Percentiles rank a stretch among this genome's conserved stretches.
These are phyloP conservation scores for Agonopterix subpropinquella DNA, from an alignment of 2,888 invertebrate species.

Conservation along the genomic window DNA sequence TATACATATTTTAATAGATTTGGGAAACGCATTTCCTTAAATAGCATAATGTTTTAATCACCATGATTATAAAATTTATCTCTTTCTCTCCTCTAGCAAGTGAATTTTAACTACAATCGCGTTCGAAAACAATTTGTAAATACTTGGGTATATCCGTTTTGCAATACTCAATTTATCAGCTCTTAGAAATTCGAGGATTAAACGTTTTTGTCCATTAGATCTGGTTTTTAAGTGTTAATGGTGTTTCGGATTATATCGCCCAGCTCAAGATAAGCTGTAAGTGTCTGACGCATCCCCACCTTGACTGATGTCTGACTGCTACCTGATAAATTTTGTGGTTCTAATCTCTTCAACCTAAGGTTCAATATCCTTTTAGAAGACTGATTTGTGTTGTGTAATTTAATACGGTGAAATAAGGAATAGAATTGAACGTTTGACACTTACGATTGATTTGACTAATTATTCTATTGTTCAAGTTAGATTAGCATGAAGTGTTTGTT, in stretches of 20 bases:
- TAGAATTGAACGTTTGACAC: neutral
- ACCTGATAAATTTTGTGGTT: conserved; percentile 37
- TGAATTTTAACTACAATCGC: no score
- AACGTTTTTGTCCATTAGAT: conserved; percentile 70
- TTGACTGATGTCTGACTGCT: conserved; percentile 55
- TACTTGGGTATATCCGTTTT: conserved; percentile 30
- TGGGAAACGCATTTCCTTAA: no score
- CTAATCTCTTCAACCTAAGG: conserved; percentile 21
- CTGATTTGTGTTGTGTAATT: conserved; percentile 1
- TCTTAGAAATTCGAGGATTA: conserved; percentile 58
- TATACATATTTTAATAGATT: no score
- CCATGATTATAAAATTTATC: no score
- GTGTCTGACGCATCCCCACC: conserved; percentile 48
- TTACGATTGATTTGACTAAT: conserved; percentile 17
- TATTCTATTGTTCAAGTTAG: conserved; percentile 22
- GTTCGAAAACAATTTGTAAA: neutral
- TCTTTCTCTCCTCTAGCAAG: no score
- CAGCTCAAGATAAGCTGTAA: conserved; percentile 42
- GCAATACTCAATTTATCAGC: conserved; percentile 35
- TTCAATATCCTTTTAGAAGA: conserved; percentile 18
- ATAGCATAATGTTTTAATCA: no score
- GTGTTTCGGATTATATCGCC: conserved; percentile 48
- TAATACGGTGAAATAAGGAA: conserved; percentile 2
- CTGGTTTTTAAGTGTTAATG: conserved; percentile 64
- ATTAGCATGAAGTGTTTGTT: conserved; percentile 8